These are phyloP conservation scores for Huso huso DNA, from an alignment of 2,797 vertebrate species.

Conservation along the genomic window DNA sequence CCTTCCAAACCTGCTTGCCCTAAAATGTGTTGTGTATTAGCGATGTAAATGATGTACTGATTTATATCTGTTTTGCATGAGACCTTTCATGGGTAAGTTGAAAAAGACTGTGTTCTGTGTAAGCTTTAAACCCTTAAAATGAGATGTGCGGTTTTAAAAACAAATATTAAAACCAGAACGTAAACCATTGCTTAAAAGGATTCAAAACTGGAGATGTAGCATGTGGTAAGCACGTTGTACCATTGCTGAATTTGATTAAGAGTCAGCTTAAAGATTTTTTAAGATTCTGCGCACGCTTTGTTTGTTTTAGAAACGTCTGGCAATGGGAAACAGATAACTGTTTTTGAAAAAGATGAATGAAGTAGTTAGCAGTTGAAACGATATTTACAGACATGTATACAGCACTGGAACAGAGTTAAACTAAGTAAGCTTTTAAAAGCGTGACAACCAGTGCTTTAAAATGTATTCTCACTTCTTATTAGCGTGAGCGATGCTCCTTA, in stretches of 20 bases:
- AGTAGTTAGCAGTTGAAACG: background rate
- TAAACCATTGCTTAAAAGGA: conserved; percentile 45
- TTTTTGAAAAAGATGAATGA: background rate
- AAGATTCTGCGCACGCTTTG: background rate
- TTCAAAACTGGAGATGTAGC: conserved; percentile 33
- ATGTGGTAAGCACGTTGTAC: conserved; percentile 5
- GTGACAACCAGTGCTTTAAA: too few relatives aligned
- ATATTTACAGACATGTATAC: background rate
- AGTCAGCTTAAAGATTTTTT: background rate
- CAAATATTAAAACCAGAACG: conserved; percentile 48
- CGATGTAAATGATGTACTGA: conserved; percentile 40
- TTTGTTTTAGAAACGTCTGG: background rate
- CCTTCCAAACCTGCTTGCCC: conserved; percentile 31
- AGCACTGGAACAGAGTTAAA: too few relatives aligned
- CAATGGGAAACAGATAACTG: background rate
- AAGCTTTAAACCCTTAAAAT: conserved; percentile 49
- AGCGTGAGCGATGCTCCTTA: too few relatives aligned
- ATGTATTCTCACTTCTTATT: too few relatives aligned
- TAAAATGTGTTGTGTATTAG: conserved; percentile 44
- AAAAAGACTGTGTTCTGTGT: conserved; percentile 40
- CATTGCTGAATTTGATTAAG: conserved; percentile 8
- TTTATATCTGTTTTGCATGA: conserved; percentile 42
- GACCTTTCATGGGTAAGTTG: conserved; percentile 29
- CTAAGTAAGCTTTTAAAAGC: too few relatives aligned
- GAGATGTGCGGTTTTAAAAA: conserved; percentile 50